phyloP scores from a whole-genome alignment of 1,140 invertebrate genomes.

The Solen grandis region DNA sequence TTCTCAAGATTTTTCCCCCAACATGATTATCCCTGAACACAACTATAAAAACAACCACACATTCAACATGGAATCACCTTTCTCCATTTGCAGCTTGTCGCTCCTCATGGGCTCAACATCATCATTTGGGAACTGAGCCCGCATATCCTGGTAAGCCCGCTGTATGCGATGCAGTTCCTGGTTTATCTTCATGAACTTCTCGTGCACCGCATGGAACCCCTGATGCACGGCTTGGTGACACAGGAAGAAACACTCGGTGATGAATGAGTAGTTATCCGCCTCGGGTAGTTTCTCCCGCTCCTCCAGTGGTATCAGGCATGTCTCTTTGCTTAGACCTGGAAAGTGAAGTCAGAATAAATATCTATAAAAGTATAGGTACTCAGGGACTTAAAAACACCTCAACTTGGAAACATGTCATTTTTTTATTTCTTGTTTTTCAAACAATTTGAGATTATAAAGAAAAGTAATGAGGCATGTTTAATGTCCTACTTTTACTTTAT shows the following conservation, averaged over 20 bases:
- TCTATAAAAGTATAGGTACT: no score
- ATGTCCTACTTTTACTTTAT: no score
- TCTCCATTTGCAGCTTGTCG: conserved; percentile 85
- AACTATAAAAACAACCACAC: no score
- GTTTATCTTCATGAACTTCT: conserved; percentile 86
- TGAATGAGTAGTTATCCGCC: conserved; percentile 86
- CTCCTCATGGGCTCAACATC: conserved; percentile 83
- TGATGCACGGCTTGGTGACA: conserved; percentile 90
- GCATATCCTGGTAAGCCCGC: conserved; percentile 85
- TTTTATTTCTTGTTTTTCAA: no score
- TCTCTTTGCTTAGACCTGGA: conserved; percentile 87
- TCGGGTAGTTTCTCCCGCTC: conserved; percentile 83
- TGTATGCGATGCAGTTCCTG: conserved; percentile 90
- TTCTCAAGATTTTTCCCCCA: no score
- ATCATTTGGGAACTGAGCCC: conserved; percentile 64
- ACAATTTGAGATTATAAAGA: no score
- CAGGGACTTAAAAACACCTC: no score
- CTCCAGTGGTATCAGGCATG: conserved; percentile 87
- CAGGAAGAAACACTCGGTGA: conserved; percentile 94
- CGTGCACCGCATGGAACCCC: conserved; percentile 90
- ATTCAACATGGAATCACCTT: no score
- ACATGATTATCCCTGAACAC: no score
- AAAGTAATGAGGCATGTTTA: no score
- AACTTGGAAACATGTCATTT: no score
- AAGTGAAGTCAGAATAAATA: no score